Percentiles rank a stretch among this genome's conserved stretches.
phyloP scores from a whole-genome alignment of 2,113 vertebrate genomes.

The Sander vitreus region DNA sequence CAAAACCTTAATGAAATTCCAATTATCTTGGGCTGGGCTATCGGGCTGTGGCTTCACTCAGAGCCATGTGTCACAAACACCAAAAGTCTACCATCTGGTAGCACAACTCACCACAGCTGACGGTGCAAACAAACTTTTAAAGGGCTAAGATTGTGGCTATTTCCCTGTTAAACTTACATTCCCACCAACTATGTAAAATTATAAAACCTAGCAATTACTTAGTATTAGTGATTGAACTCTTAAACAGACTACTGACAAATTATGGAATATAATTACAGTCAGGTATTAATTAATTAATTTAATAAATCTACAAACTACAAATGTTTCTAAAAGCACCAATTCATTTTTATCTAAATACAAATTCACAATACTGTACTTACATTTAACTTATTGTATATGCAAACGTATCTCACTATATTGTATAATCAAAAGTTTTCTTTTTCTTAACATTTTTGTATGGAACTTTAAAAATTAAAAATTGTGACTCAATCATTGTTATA shows the following conservation, averaged over 20 bases:
- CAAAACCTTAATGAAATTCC: slow-evolving; percentile 86
- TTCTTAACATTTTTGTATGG: neutral
- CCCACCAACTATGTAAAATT: neutral
- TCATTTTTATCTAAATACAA: neutral
- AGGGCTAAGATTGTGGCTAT: slow-evolving; percentile 1
- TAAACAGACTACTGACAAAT: neutral
- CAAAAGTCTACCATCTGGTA: slow-evolving; percentile 83
- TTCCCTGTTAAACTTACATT: neutral
- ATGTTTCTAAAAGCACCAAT: neutral
- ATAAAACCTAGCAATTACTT: neutral
- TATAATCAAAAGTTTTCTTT: neutral
- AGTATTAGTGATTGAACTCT: neutral
- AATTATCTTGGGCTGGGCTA: slow-evolving; percentile 83
- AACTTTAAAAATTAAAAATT: neutral
- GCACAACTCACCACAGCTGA: slow-evolving; percentile 58
- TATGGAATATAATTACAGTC: neutral
- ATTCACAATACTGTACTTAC: neutral
- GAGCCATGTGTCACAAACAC: slow-evolving; percentile 81
- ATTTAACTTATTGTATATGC: neutral
- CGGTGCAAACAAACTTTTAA: slow-evolving; percentile 46
- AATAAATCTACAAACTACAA: neutral
- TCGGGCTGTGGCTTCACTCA: slow-evolving; percentile 70
- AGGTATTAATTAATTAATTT: neutral
- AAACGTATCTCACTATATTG: neutral
- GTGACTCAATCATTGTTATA: neutral